Percentiles rank a stretch among this genome's conserved stretches.
These are phyloP conservation scores for Psephotus haematonotus DNA, from an alignment of 2,113 vertebrate genomes.

Conservation along the genomic window DNA sequence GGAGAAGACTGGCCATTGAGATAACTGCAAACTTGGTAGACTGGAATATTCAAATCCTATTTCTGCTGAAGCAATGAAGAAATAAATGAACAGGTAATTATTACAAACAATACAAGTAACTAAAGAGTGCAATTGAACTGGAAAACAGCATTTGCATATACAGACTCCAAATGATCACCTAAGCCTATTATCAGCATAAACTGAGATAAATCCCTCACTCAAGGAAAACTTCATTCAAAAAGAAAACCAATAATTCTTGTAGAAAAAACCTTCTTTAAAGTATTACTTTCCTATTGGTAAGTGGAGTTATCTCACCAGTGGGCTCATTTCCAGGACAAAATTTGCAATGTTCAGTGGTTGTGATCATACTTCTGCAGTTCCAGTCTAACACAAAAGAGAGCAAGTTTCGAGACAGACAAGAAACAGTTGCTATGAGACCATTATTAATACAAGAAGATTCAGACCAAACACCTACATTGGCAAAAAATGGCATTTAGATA, in stretches of 20 bases:
- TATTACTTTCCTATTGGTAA: not conserved
- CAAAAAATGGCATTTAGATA: conserved; percentile 40
- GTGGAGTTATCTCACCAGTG: not conserved
- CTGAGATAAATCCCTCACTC: not conserved
- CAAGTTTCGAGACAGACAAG: not conserved
- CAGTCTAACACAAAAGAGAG: conserved; percentile 1
- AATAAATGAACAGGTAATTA: not conserved
- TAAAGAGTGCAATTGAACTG: not conserved
- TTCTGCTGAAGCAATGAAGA: not conserved
- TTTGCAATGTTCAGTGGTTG: not conserved
- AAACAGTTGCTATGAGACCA: conserved; percentile 54
- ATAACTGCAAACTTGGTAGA: not conserved
- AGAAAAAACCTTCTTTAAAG: not conserved
- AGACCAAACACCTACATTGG: conserved; percentile 45
- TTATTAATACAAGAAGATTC: not conserved
- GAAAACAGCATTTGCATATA: not conserved
- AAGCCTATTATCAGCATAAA: conserved; percentile 30
- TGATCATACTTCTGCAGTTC: not conserved
- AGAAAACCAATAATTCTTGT: not conserved
- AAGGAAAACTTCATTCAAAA: conserved; percentile 14
- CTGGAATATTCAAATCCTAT: not conserved
- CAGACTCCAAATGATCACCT: not conserved
- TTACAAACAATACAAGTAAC: not conserved
- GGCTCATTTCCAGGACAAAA: not conserved
- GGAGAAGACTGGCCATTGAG: not conserved